Conservation (phyloP, 2,888 invertebrate genomes). For the Leucophora obtusa region DNA sequence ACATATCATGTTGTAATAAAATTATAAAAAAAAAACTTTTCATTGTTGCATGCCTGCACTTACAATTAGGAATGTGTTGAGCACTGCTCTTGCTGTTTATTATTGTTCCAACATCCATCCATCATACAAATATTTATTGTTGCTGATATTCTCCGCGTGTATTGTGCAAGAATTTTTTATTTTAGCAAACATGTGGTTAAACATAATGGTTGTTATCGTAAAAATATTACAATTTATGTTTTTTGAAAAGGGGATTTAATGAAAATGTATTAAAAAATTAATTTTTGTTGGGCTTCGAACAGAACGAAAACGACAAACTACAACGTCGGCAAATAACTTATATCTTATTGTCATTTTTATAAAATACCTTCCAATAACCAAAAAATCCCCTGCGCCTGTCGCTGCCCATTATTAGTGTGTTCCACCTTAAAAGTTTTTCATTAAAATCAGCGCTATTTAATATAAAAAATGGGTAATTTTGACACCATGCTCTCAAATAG, state of each 20-base stretch:
- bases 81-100: conserved; percentile 10
- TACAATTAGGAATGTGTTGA: conserved; percentile 46
- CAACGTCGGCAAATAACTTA: too few relatives aligned
- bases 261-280: too few relatives aligned
- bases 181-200: conserved; percentile 59
- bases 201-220: conserved; percentile 3
- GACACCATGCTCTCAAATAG: too few relatives aligned
- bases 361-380: too few relatives aligned
- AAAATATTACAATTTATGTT: not conserved
- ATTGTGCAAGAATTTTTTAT: conserved; percentile 44
- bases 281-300: too few relatives aligned
- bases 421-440: too few relatives aligned
- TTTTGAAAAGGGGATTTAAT: not conserved
- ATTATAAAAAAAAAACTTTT: conserved; percentile 21
- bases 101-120: conserved; percentile 43
- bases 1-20: conserved; percentile 48
- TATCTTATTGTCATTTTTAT: too few relatives aligned
- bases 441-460: too few relatives aligned
- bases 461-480: too few relatives aligned
- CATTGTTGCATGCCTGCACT: conserved; percentile 61
- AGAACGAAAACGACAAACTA: too few relatives aligned
- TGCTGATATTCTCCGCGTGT: not conserved
- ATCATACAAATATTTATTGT: conserved; percentile 1
- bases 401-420: too few relatives aligned
- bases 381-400: too few relatives aligned